Conservation (phyloP, 2,888 invertebrate genomes). For the Eupithecia inturbata region DNA sequence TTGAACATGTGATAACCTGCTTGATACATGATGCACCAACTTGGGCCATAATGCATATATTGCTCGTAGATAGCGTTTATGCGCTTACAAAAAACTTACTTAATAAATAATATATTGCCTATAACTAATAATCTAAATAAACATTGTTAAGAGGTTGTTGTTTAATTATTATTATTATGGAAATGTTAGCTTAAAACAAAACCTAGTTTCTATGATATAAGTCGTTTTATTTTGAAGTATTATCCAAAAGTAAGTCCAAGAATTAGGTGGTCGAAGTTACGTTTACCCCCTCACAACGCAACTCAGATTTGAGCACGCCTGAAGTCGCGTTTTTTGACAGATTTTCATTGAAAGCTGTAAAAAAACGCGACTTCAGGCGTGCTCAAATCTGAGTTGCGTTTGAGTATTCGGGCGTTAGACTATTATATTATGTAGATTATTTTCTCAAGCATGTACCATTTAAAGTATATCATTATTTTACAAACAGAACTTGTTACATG, state of each 20-base stretch:
- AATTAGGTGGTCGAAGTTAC: background rate
- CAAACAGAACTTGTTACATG: no score
- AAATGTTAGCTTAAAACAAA: background rate
- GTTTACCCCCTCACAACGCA: no score
- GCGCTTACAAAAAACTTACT: slow-evolving; percentile 7
- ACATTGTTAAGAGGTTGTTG: background rate
- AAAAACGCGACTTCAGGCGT: no score
- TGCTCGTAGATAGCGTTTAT: slow-evolving; percentile 53
- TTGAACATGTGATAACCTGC: background rate
- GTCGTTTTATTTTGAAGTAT: background rate
- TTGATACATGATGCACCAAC: slow-evolving; percentile 9
- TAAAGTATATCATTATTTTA: no score
- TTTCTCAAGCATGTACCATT: no score
- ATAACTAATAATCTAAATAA: background rate
- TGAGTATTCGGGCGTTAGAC: no score
- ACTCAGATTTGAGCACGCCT: no score
- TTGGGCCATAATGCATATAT: slow-evolving; percentile 49
- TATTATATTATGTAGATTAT: no score
- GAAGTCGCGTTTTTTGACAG: no score
- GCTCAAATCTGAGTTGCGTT: no score
- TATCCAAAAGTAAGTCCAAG: background rate
- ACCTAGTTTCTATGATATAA: background rate
- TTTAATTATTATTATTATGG: background rate
- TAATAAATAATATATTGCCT: background rate
- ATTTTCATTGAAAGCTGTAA: no score